Evolutionary conservation across 2,113 vertebrate species (phyloP), one percentile per base, ranked within the genome.

Genomic region (Trematocara variabile): DNA sequence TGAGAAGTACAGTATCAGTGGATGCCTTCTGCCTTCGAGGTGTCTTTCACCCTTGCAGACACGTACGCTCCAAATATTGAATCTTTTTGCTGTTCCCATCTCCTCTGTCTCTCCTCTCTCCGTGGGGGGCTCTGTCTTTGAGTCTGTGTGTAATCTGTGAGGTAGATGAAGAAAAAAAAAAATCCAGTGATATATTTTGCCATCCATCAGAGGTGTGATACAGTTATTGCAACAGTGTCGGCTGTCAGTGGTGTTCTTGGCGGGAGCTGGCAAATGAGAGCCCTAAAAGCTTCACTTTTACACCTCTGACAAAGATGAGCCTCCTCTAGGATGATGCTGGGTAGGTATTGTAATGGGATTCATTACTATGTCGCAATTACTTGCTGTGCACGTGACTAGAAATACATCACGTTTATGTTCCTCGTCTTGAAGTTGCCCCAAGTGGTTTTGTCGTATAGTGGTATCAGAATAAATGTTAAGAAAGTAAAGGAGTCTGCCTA

Each of bases 121-220:
- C 4, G 37, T 9, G 82, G 33, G 84, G 90, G 87, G 60, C 68
- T 79, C 83, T 52, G 33, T 81, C 79, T 87, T 85, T 54, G 20
- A 85, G 80, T 28, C 28, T 7, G 46, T 18, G 81, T 33, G 82
- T 80, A 78, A 85, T 87, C 58, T 83, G 77, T 56, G 54, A 73
- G 80, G 85, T 54, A 81, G 84, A 89, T 81, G 81, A 75, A 92
- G 82, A 86, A 80, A 79, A 83, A 79, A 83, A 81, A 83, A 90
- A 84, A 86, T 85, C 80, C 84, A 82, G 53, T 84, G 75, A 50
- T 84, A 44, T 60, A 79, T 88, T 86, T 85, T 52, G 18, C 86
- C 65, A 78, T 89, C 89, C 73, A 68, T 88, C 89, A 58, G 78
- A 90, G 81, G 83, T 86, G 86, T 82, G 77, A 68, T 55, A 58